Base-by-base conservation (phyloP, 2,888 invertebrate species). In the Plagodis dolabraria region DNA sequence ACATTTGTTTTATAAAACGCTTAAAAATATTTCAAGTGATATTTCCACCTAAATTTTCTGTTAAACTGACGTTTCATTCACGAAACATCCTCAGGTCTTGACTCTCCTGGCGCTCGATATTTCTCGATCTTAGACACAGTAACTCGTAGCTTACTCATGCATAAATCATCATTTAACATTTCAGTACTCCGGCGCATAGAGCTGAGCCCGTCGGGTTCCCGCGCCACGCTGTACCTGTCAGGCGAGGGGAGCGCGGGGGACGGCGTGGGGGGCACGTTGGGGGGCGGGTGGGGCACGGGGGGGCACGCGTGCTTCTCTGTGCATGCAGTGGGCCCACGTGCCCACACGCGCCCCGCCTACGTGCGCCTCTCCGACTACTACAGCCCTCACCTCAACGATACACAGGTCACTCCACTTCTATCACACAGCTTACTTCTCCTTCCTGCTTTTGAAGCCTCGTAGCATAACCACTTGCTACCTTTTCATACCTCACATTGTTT, bases 291-390 rank as follows among this genome's bases (percentile, higher is more conserved):
- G 70, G 2, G 70, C 66, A 0, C 67, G 0, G 69, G 70, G 2
- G 85, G 83, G 0, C 85, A 65, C 66, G 57, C 69, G 52, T 92
- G 92, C 76, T 79, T 75, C 71, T 43, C 60, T 8, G 60, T 89
- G 1, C 87, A 85, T 73, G 81, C 85, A 0, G 85, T 87, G 0
- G 92, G 92, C 0, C 86, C 90, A 2, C 71, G 74, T 22, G 71
- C 77, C 0, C 68, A 57, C 46, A 89, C 90, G 1, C 72, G 89
- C 33, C 93, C 95, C 0, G 94, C 94, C 0, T 88, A 93, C 62
- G 93, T 93, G 2, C 93, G 92, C 58, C 77, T 96, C 0, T 91
- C 93, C 50, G 95, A 96, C 82, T 96, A 96, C 71, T 96, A 96
- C 72, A 93, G 92, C 47, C 95, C 95, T 0, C 90, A 90, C 53